These are phyloP conservation scores for Harpagus bidentatus DNA, from an alignment of 2,113 vertebrate genomes.

Conservation along the genomic window DNA sequence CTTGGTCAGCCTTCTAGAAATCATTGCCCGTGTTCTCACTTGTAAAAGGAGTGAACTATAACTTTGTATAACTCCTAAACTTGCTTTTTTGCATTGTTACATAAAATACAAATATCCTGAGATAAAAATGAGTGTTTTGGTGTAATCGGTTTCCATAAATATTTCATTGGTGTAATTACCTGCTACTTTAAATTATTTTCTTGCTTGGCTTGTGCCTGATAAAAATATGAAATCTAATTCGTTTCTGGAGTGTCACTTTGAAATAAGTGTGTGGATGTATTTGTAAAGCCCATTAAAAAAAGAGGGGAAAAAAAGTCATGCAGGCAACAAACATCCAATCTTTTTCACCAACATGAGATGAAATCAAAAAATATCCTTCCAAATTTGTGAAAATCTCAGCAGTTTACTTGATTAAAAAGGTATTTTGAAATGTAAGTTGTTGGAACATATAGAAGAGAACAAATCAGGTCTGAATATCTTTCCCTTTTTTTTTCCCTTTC, in stretches of 20 bases:
- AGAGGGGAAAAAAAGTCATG: background rate
- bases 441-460: background rate
- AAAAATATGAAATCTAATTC: constrained; percentile 46
- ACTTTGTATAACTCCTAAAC: background rate
- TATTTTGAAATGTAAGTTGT: background rate
- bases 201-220: constrained; percentile 23
- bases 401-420: background rate
- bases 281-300: background rate
- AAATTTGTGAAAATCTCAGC: background rate
- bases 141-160: constrained; percentile 68
- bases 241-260: constrained; percentile 15
- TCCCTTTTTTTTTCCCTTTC: background rate
- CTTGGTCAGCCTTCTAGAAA: background rate
- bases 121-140: constrained; percentile 47
- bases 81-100: background rate
- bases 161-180: constrained; percentile 70
- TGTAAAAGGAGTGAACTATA: background rate
- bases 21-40: background rate
- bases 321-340: background rate
- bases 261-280: background rate
- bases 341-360: background rate
- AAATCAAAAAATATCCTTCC: background rate
- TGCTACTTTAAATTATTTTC: constrained; percentile 61
- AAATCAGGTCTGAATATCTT: background rate
- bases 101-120: constrained; percentile 29